These are phyloP conservation scores for Girardinus metallicus DNA, from an alignment of 2,797 vertebrate species.

Conservation along the genomic window DNA sequence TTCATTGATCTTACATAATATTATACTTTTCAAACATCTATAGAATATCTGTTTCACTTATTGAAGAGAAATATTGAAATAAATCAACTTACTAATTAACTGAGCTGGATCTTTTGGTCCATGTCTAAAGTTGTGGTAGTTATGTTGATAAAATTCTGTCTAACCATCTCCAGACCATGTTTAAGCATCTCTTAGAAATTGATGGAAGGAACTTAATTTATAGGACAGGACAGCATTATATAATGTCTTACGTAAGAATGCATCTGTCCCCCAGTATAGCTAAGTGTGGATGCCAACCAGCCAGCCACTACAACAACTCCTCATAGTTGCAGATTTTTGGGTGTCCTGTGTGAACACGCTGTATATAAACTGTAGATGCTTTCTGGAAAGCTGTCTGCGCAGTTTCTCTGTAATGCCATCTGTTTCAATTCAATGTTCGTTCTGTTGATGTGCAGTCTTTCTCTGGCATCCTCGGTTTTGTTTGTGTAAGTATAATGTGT, in stretches of 20 bases:
- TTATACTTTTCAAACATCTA: not conserved
- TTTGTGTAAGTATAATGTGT: constrained; percentile 34
- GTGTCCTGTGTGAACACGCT: constrained; percentile 37
- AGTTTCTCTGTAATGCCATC: constrained; percentile 53
- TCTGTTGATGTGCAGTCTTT: constrained; percentile 41
- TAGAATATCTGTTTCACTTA: not conserved
- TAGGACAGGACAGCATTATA: constrained; percentile 74
- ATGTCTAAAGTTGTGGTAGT: constrained; percentile 18
- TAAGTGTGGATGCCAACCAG: constrained; percentile 76
- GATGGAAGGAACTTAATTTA: constrained; percentile 72
- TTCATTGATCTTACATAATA: not conserved
- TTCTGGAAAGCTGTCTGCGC: constrained; percentile 41
- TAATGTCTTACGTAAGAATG: constrained; percentile 83
- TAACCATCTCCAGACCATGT: constrained; percentile 63
- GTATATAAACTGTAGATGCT: constrained; percentile 48
- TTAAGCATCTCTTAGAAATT: constrained; percentile 33
- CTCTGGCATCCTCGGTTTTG: constrained; percentile 42
- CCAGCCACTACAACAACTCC: constrained; percentile 63
- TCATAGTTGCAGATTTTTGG: constrained; percentile 58
- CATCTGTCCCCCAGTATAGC: constrained; percentile 79
- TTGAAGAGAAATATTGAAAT: not conserved
- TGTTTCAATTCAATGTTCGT: constrained; percentile 47
- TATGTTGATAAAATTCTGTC: constrained; percentile 53
- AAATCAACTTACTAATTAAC: not conserved
- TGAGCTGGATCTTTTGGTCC: not conserved